phyloP scores from a whole-genome alignment of 2,797 vertebrate species.

The Serranus cabrilla region DNA sequence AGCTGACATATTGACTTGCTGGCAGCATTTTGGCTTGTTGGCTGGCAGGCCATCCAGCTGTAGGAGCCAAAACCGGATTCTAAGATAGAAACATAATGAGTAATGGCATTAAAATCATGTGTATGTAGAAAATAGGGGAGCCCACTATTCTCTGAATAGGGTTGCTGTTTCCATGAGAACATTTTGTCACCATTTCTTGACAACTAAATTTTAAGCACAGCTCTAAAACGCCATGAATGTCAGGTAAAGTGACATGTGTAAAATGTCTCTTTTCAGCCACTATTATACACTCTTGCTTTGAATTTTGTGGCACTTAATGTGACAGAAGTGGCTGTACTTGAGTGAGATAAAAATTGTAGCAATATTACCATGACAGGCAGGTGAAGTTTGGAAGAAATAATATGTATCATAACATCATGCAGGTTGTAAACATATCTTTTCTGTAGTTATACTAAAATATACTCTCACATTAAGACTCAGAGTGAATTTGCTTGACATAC shows the following conservation, averaged over 20 bases:
- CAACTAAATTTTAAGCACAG: not conserved
- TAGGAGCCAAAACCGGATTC: not conserved
- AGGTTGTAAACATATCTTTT: not conserved
- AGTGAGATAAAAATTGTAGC: not conserved
- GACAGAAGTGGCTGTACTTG: not conserved
- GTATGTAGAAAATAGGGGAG: not conserved
- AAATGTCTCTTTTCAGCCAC: not conserved
- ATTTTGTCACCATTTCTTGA: not conserved
- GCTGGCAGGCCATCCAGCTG: conserved; percentile 1
- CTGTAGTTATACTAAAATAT: not conserved
- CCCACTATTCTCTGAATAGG: not conserved
- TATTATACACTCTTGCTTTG: not conserved
- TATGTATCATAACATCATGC: not conserved
- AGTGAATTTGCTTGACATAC: not conserved
- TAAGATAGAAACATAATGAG: conserved; percentile 10
- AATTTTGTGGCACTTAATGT: not conserved
- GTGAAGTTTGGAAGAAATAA: not conserved
- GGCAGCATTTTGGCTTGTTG: conserved; percentile 17
- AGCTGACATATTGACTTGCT: conserved; percentile 27
- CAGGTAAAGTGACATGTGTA: not conserved
- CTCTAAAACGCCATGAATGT: not conserved
- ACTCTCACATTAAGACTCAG: not conserved
- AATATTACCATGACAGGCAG: not conserved
- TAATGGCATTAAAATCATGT: conserved; percentile 1
- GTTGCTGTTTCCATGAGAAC: not conserved